phyloP scores from a whole-genome alignment of 2,113 vertebrate genomes.

The Corydoras maculifer region DNA sequence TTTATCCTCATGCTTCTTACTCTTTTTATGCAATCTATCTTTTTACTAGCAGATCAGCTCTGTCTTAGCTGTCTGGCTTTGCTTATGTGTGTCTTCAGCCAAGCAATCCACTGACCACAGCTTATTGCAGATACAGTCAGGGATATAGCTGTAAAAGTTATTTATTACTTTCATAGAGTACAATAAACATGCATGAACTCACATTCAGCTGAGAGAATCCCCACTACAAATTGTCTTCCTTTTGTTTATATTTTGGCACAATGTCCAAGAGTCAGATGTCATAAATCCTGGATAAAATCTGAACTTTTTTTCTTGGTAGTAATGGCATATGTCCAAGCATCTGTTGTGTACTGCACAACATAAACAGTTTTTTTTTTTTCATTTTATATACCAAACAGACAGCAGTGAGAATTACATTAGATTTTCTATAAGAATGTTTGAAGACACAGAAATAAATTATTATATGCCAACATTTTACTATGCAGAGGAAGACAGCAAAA shows the following conservation, averaged over 20 bases:
- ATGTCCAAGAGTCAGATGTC: background rate
- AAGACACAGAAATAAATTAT: no score
- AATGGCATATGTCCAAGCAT: slow-evolving; percentile 5
- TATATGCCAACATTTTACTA: background rate
- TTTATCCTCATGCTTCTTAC: background rate
- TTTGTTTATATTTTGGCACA: slow-evolving; percentile 11
- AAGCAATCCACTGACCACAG: slow-evolving; percentile 26
- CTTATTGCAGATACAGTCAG: slow-evolving; percentile 33
- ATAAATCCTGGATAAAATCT: background rate
- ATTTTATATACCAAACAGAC: background rate
- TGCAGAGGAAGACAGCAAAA: background rate
- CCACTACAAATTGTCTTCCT: slow-evolving; percentile 12
- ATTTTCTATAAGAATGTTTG: background rate
- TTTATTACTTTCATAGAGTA: slow-evolving; percentile 42
- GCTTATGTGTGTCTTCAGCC: slow-evolving; percentile 20
- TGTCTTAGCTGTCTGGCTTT: slow-evolving; percentile 13
- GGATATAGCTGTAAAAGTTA: slow-evolving; percentile 34
- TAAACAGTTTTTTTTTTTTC: slow-evolving; percentile 7
- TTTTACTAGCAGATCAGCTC: slow-evolving; percentile 10
- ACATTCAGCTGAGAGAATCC: slow-evolving; percentile 14
- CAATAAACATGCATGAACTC: slow-evolving; percentile 40
- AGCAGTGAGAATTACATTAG: background rate
- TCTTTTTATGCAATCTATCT: slow-evolving; percentile 11
- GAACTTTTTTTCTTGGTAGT: background rate
- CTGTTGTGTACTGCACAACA: background rate